These are phyloP conservation scores for Spongilla lacustris DNA, from an alignment of 37 sponge, comb jelly and placozoan genomes.

Conservation along the genomic window DNA sequence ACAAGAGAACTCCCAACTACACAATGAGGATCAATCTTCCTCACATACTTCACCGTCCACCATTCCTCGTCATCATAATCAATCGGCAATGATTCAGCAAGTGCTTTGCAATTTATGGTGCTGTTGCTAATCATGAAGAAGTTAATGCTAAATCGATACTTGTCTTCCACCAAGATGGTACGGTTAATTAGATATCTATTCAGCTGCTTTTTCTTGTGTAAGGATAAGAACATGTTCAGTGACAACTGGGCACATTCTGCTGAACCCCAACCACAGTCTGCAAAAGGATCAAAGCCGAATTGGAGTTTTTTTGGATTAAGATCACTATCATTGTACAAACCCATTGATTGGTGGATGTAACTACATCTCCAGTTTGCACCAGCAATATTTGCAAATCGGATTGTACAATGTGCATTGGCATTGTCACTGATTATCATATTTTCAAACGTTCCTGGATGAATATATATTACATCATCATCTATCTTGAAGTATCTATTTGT, in stretches of 20 bases:
- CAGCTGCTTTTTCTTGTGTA: not conserved
- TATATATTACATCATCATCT: conserved; percentile 14
- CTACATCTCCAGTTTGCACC: conserved; percentile 21
- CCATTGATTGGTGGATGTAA: conserved; percentile 4
- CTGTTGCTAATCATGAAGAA: not conserved
- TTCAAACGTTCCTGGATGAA: conserved; percentile 15
- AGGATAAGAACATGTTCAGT: not conserved
- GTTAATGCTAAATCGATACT: conserved; percentile 1
- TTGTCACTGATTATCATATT: not conserved
- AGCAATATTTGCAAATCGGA: conserved; percentile 1
- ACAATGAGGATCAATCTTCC: not conserved
- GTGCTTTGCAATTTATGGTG: not conserved
- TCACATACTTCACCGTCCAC: not conserved
- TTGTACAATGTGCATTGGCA: not conserved
- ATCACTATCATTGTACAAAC: not conserved
- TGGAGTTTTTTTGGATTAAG: not conserved
- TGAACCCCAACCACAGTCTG: conserved; percentile 2
- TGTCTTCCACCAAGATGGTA: not conserved
- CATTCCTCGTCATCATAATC: not conserved
- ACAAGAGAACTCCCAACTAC: conserved; percentile 4
- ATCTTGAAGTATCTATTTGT: not conserved
- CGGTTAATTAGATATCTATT: not conserved
- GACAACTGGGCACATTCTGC: conserved; percentile 1
- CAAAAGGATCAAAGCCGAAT: conserved; percentile 1
- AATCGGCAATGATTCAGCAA: not conserved